phyloP scores from a whole-genome alignment of 2,797 vertebrate genomes.

The Eulemur mongoz region DNA sequence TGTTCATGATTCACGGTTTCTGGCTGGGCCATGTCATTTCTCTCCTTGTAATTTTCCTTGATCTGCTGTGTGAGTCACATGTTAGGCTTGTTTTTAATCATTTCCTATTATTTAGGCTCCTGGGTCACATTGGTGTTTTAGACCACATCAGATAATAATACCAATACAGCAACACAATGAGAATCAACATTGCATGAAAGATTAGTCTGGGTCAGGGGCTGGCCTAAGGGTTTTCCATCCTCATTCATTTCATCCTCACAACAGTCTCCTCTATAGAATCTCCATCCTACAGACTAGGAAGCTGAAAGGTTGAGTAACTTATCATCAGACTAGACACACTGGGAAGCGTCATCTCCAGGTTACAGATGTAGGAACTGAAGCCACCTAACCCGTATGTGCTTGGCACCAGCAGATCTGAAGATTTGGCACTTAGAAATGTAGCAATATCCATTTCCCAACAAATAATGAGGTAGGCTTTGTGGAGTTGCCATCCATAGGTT shows the following conservation, averaged over 20 bases:
- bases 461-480: neutral
- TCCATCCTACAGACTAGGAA: neutral
- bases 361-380: neutral
- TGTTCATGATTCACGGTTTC: constrained; percentile 10
- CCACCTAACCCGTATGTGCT: neutral
- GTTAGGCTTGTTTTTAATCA: neutral
- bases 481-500: neutral
- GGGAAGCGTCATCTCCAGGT: neutral
- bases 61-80: neutral
- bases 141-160: neutral
- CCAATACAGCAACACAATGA: rapidly evolving
- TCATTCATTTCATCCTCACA: neutral
- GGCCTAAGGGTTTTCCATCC: neutral
- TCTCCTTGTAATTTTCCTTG: neutral
- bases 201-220: neutral
- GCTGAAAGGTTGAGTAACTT: neutral
- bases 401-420: neutral
- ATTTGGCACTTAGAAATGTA: neutral
- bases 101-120: neutral
- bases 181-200: neutral
- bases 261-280: neutral
- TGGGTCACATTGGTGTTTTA: neutral
- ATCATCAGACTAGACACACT: neutral
- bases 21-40: neutral
- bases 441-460: neutral